Evolutionary conservation across 2,113 vertebrate species (phyloP), one percentile per base, ranked within the genome.

Genomic region (Tragelaphus strepsiceros): DNA sequence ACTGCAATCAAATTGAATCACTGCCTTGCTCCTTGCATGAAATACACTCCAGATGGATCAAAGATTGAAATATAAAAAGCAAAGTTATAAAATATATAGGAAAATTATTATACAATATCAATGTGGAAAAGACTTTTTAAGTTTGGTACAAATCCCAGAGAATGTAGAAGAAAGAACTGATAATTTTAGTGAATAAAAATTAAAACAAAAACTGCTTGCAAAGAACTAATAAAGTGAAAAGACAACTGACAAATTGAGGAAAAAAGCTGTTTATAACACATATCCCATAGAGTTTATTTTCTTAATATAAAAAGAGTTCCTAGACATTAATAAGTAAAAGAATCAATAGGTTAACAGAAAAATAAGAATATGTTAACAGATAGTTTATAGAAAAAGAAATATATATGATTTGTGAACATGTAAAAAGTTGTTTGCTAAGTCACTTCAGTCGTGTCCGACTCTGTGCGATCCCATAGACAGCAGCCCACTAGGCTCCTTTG

Each of bases 31-130:
- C 30, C 51, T 97, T 92, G 32, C 78, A 80, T 87, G 80, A 94
- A 87, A 95, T 97, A 94, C 26, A 74, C 81, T 96, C 94, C 97
- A 98, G 96, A 97, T 94, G 85, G 39, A 97, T 84, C 58, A 95
- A 97, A 96, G 53, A 98, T 92, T 92, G 81, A 90, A 97, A 91
- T 62, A 94, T 56, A 91, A 95, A 94, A 97, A 91, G 81, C 84
- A n/a, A 95, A 98, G 51, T 53, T 77, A 95, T 94, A 88, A 97
- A 93, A 97, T 71, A 90, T 49, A 30, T 35, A 49, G 56, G 32
- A 87, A 77, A 88, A 88, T 96, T 96, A 91, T 83, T 83, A 87
- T 92, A 85, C 10, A 90, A 95, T 92, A 77, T 93, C 81, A 95
- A 77, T 61, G 77, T 94, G 83, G 64, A 56, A 77, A 96, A 43